phyloP scores from a whole-genome alignment of 1,140 invertebrate species.

The Lerema accius region DNA sequence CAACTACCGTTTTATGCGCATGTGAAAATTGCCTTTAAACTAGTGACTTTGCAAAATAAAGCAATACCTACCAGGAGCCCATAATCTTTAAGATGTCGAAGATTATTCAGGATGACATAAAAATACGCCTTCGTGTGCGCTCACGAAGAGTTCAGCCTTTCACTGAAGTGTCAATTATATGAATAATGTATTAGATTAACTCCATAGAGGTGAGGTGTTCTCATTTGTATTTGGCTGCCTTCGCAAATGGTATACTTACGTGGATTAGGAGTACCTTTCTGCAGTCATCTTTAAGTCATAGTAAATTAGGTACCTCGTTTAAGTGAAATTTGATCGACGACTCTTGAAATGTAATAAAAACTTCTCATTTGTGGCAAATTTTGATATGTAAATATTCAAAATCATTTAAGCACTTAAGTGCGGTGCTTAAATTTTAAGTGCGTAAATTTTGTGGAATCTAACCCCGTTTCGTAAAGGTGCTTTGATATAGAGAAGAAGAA shows the following conservation, averaged over 20 bases:
- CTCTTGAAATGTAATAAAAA: no score
- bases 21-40: background rate
- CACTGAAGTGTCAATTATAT: constrained; percentile 36
- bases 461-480: no score
- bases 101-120: constrained; percentile 16
- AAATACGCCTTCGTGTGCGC: constrained; percentile 7
- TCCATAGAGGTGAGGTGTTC: constrained; percentile 30
- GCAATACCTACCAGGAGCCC: background rate
- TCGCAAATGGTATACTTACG: constrained; percentile 23
- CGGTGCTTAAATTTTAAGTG: no score
- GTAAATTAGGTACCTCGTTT: no score
- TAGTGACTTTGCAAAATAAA: background rate
- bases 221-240: constrained; percentile 28
- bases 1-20: no score
- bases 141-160: background rate
- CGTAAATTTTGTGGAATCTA: no score
- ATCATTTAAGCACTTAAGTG: no score
- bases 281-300: constrained; percentile 4
- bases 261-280: constrained; percentile 25
- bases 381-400: no score
- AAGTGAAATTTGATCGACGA: no score
- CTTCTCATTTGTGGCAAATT: no score
- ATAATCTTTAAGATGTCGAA: constrained; percentile 2
- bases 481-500: no score
- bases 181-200: constrained; percentile 45